These are phyloP conservation scores for Lagenorhynchus albirostris DNA, from an alignment of 2,113 vertebrate genomes.

Conservation along the genomic window DNA sequence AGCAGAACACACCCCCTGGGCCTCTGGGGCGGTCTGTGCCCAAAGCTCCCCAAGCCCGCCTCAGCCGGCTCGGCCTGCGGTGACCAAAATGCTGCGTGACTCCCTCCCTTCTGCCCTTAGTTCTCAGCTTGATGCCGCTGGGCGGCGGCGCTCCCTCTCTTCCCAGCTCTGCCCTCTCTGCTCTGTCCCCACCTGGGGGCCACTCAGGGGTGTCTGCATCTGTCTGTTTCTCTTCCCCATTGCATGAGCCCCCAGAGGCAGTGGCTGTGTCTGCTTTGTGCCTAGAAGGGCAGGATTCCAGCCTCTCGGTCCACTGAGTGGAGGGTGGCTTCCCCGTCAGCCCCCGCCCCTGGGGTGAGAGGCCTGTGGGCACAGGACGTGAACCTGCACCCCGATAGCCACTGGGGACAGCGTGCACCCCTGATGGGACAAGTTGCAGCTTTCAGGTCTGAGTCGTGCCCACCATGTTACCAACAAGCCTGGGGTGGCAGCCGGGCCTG, in stretches of 20 bases:
- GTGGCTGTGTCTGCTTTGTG: neutral
- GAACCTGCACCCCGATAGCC: neutral
- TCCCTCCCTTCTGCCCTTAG: neutral
- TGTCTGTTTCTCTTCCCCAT: neutral
- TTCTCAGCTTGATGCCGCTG: neutral
- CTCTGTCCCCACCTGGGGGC: neutral
- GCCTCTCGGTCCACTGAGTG: neutral
- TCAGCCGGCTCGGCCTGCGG: neutral
- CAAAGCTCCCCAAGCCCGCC: too few relatives aligned
- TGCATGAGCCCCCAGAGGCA: neutral
- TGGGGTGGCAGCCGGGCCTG: neutral
- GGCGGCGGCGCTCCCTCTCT: too few relatives aligned
- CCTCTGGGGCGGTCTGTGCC: neutral
- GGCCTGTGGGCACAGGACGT: neutral
- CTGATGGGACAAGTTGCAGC: neutral
- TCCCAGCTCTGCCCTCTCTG: neutral
- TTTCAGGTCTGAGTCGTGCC: accelerated
- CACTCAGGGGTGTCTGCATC: neutral
- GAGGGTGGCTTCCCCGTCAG: neutral
- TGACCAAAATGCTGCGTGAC: too few relatives aligned
- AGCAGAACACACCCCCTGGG: accelerated
- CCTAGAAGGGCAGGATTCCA: neutral
- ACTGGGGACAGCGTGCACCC: too few relatives aligned
- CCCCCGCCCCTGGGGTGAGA: too few relatives aligned
- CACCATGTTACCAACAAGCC: neutral